These are phyloP conservation scores for Etia nguti DNA, from an alignment of 2,113 vertebrate genomes.

Conservation along the genomic window DNA sequence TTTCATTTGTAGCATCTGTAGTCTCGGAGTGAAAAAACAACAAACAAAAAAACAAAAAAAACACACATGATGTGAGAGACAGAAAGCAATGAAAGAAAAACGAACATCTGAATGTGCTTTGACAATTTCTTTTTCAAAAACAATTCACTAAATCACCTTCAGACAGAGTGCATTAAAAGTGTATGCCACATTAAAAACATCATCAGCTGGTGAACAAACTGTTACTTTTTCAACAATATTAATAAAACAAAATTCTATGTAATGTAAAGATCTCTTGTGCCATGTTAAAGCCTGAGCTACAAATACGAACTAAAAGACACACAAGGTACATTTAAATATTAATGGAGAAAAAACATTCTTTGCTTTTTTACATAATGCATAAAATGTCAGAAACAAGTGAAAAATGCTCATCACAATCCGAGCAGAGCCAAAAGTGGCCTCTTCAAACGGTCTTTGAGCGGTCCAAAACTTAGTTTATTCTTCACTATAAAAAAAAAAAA, in stretches of 20 bases:
- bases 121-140: not conserved
- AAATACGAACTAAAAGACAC: not conserved
- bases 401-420: not conserved
- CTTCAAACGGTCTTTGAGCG: not conserved
- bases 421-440: not conserved
- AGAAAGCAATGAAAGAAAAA: not conserved
- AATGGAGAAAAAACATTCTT: not conserved
- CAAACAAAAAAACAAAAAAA: not conserved
- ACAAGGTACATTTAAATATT: not conserved
- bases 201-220: not conserved
- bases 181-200: not conserved
- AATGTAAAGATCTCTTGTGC: not conserved
- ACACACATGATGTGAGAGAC: not conserved
- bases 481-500: not conserved
- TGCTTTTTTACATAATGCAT: not conserved
- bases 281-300: not conserved
- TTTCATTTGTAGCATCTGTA: not conserved
- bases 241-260: not conserved
- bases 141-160: not conserved
- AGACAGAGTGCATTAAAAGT: not conserved
- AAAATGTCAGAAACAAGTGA: not conserved
- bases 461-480: not conserved
- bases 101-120: not conserved
- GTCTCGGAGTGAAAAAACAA: not conserved
- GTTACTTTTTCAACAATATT: not conserved